These are phyloP conservation scores for Thereva nobilitata DNA, from an alignment of 2,888 invertebrate genomes.

Conservation along the genomic window DNA sequence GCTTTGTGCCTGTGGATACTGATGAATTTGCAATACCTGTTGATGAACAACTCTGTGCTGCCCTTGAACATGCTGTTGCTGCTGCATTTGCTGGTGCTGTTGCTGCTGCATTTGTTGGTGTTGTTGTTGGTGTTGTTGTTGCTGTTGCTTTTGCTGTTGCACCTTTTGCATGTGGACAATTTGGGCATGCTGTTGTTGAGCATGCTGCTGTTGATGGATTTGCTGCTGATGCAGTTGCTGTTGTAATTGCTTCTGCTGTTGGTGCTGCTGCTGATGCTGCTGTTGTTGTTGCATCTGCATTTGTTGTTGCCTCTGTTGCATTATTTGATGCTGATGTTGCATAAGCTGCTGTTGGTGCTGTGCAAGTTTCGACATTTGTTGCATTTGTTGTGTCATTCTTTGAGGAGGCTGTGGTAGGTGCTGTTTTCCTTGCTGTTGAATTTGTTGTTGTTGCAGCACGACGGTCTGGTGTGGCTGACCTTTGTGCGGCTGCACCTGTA, in stretches of 20 bases:
- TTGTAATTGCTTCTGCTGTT: constrained; percentile 46
- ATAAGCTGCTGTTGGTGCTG: constrained; percentile 42
- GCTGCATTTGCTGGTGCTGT: constrained; percentile 42
- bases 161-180: constrained; percentile 44
- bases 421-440: constrained; percentile 50
- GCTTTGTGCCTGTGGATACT: constrained; percentile 13
- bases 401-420: constrained; percentile 50
- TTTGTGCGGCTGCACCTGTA: constrained; percentile 54
- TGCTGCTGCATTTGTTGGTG: constrained; percentile 46
- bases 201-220: background rate
- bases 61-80: constrained; percentile 32
- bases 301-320: constrained; percentile 44
- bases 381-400: constrained; percentile 38
- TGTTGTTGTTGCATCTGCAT: constrained; percentile 47
- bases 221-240: constrained; percentile 7
- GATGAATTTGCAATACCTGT: constrained; percentile 30
- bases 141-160: constrained; percentile 44
- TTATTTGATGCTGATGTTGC: constrained; percentile 35
- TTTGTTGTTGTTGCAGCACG: constrained; percentile 42
- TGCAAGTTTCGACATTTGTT: constrained; percentile 26
- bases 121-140: constrained; percentile 42
- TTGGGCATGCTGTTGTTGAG: constrained; percentile 43
- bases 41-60: constrained; percentile 38
- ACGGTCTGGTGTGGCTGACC: constrained; percentile 46
- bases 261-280: constrained; percentile 53